Evolutionary conservation across 2,113 vertebrate genomes (phyloP).

Genomic region (Pelobates fuscus): DNA sequence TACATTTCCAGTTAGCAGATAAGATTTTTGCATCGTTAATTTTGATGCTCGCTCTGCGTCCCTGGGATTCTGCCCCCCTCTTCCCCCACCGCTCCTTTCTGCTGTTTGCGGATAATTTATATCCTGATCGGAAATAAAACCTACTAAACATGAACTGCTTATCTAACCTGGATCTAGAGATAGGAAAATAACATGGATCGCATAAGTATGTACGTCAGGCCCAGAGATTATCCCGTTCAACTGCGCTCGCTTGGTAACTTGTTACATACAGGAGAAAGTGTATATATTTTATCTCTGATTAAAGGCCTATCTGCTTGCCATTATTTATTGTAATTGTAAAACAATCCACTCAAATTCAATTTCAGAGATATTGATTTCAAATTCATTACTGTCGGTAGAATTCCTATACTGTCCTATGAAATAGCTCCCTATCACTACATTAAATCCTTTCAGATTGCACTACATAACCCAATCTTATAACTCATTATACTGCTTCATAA

Average conservation of each 20-base stretch:
- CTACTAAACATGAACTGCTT: slow-evolving; percentile 32
- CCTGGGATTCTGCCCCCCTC: slow-evolving; percentile 24
- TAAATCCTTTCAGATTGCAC: slow-evolving; percentile 17
- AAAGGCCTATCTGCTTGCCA: slow-evolving; percentile 32
- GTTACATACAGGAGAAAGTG: background rate
- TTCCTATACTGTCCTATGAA: slow-evolving; percentile 28
- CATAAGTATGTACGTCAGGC: background rate
- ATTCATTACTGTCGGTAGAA: slow-evolving; percentile 43
- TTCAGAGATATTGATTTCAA: slow-evolving; percentile 43
- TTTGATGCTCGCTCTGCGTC: slow-evolving; percentile 44
- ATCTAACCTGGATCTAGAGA: slow-evolving; percentile 27
- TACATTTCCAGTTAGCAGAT: slow-evolving; percentile 45
- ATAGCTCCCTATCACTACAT: slow-evolving; percentile 26
- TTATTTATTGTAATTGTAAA: slow-evolving; percentile 45
- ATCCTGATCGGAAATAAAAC: slow-evolving; percentile 43
- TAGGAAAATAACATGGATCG: slow-evolving; percentile 22
- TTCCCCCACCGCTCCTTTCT: background rate
- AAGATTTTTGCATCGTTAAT: slow-evolving; percentile 49
- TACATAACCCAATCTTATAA: slow-evolving; percentile 9
- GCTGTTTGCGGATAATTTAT: slow-evolving; percentile 46
- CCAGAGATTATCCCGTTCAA: background rate
- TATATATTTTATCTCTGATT: slow-evolving; percentile 44
- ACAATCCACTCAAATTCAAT: slow-evolving; percentile 45
- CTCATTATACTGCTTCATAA: slow-evolving; percentile 1
- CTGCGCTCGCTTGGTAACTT: slow-evolving; percentile 1